Evolutionary conservation across 2,113 vertebrate genomes (phyloP).

Genomic region (Trogon surrucura): DNA sequence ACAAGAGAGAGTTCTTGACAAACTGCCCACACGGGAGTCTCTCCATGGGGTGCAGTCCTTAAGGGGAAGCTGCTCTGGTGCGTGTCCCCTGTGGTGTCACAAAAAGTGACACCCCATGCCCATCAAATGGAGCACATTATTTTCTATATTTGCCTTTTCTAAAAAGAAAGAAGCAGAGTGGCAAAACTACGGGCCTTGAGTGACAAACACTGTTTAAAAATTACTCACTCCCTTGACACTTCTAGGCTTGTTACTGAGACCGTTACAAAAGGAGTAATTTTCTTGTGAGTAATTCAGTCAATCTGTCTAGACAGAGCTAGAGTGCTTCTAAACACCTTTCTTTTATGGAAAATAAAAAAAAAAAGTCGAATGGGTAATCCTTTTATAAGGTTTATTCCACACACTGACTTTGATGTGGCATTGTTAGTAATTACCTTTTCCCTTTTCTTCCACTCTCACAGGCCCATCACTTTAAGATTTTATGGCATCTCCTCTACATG

Average conservation of each 20-base stretch:
- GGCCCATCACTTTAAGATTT: neutral
- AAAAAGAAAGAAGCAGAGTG: neutral
- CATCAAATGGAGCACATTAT: neutral
- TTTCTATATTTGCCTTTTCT: neutral
- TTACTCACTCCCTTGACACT: neutral
- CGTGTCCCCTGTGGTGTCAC: no score
- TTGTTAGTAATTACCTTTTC: neutral
- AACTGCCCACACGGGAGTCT: no score
- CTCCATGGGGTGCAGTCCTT: no score
- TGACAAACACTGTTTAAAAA: neutral
- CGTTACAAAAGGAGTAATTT: slow-evolving; percentile 12
- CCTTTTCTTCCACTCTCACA: slow-evolving; percentile 2
- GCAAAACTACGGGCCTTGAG: neutral
- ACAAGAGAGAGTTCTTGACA: no score
- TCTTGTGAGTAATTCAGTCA: slow-evolving; percentile 9
- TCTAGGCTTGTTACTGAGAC: neutral
- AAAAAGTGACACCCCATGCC: neutral
- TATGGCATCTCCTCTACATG: neutral
- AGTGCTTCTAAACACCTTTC: neutral
- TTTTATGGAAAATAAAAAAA: neutral
- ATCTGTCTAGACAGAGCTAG: slow-evolving; percentile 31
- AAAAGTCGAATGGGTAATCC: neutral
- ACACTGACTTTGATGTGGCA: neutral
- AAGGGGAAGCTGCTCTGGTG: no score
- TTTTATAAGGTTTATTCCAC: slow-evolving; percentile 29